Evolutionary conservation across 2,113 vertebrate species (phyloP).

Genomic region (Pagrus major): DNA sequence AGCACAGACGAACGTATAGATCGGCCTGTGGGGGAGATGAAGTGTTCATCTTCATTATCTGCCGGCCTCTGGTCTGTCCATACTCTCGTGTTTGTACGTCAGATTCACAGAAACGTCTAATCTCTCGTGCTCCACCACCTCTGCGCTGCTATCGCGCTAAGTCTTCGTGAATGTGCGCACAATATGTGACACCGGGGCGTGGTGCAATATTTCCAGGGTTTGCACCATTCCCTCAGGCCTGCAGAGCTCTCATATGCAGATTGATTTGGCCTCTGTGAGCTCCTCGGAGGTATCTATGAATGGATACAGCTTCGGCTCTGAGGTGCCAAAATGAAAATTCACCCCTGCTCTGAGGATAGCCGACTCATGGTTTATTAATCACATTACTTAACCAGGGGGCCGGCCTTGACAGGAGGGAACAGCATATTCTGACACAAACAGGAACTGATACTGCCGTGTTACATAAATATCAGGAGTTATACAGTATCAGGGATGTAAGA

Average conservation of each 20-base stretch:
- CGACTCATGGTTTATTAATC: constrained; percentile 51
- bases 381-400: constrained; percentile 38
- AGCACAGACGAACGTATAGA: constrained; percentile 12
- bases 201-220: constrained; percentile 29
- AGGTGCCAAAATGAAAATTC: constrained; percentile 61
- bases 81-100: not conserved
- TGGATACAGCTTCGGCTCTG: constrained; percentile 23
- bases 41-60: constrained; percentile 35
- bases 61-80: not conserved
- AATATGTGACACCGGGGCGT: constrained; percentile 19
- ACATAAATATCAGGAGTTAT: constrained; percentile 13
- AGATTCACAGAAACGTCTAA: not conserved
- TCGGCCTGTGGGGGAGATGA: not conserved
- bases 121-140: not conserved
- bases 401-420: constrained; percentile 37
- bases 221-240: constrained; percentile 23
- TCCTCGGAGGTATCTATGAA: constrained; percentile 30
- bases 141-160: constrained; percentile 11
- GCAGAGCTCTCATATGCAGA: not conserved
- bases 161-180: constrained; percentile 13
- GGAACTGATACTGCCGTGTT: constrained; percentile 40
- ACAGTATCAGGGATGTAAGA: constrained; percentile 18
- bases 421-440: constrained; percentile 35
- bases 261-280: not conserved
- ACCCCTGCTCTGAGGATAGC: constrained; percentile 27